Conservation (phyloP, 2,113 vertebrate genomes). For the Desmodus rotundus region DNA sequence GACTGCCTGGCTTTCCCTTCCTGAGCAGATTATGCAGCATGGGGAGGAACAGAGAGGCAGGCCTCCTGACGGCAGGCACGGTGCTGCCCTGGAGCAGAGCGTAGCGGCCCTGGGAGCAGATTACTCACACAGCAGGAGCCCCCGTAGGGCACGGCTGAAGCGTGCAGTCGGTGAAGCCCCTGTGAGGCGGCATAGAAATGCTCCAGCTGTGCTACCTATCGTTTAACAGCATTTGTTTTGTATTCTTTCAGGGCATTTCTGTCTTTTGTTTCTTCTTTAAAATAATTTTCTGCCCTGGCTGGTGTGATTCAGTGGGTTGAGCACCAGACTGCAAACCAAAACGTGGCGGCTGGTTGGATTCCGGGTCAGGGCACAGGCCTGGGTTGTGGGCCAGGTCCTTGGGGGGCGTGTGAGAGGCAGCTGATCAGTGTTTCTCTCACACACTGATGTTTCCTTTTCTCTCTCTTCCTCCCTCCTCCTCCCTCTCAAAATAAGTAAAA, state of each 20-base stretch:
- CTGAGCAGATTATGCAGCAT: background rate
- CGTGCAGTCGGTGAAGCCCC: background rate
- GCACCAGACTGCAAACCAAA: too few relatives aligned
- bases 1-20: background rate
- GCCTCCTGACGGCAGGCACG: background rate
- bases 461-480: too few relatives aligned
- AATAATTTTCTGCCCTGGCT: constrained; percentile 25
- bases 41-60: background rate
- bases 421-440: too few relatives aligned
- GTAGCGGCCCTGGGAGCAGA: background rate
- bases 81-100: background rate
- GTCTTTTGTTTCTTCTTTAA: constrained; percentile 58
- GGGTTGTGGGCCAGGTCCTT: too few relatives aligned
- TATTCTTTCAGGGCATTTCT: constrained; percentile 65
- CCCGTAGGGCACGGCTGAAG: background rate
- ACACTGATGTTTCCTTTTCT: too few relatives aligned
- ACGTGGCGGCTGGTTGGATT: too few relatives aligned
- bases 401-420: too few relatives aligned
- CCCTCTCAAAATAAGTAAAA: too few relatives aligned
- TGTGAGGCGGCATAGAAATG: too few relatives aligned
- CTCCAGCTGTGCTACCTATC: background rate
- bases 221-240: background rate
- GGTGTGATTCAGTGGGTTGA: too few relatives aligned
- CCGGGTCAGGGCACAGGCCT: too few relatives aligned
- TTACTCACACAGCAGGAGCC: background rate